Percentiles rank a stretch among this genome's conserved stretches.
phyloP scores from a whole-genome alignment of 2,888 invertebrate species.

The Pristionchus mayeri region DNA sequence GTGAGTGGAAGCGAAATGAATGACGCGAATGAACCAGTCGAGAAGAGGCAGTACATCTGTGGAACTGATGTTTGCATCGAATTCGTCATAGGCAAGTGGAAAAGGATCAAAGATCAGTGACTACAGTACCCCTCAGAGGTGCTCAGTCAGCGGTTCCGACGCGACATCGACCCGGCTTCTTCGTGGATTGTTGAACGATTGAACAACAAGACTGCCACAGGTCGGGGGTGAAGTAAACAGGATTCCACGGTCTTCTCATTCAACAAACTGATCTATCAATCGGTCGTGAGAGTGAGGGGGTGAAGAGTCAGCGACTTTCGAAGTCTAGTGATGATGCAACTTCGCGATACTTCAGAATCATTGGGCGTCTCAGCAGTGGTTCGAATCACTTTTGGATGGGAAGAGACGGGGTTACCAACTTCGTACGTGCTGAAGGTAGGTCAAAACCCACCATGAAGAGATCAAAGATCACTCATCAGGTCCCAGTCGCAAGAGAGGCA shows the following conservation, averaged over 20 bases:
- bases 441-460: too few relatives aligned
- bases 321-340: not conserved
- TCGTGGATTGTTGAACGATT: conserved; percentile 48
- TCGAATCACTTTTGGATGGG: conserved; percentile 50
- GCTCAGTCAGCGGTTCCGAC: conserved; percentile 1
- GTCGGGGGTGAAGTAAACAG: not conserved
- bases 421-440: conserved; percentile 41
- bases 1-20: not conserved
- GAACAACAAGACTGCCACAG: conserved; percentile 42
- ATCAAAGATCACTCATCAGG: conserved; percentile 23
- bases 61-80: conserved; percentile 45
- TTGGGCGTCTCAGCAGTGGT: conserved; percentile 18
- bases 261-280: not conserved
- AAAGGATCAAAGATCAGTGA: conserved; percentile 4
- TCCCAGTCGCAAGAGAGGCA: conserved; percentile 46
- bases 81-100: conserved; percentile 37
- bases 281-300: too few relatives aligned
- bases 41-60: conserved; percentile 46
- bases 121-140: not conserved
- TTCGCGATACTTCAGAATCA: conserved; percentile 41
- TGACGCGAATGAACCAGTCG: not conserved
- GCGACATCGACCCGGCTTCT: not conserved
- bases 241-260: not conserved
- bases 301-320: not conserved
- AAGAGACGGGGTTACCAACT: conserved; percentile 28